Base-by-base conservation (phyloP, 2,888 invertebrate species). In the Gymnoscelis rufifasciata region DNA sequence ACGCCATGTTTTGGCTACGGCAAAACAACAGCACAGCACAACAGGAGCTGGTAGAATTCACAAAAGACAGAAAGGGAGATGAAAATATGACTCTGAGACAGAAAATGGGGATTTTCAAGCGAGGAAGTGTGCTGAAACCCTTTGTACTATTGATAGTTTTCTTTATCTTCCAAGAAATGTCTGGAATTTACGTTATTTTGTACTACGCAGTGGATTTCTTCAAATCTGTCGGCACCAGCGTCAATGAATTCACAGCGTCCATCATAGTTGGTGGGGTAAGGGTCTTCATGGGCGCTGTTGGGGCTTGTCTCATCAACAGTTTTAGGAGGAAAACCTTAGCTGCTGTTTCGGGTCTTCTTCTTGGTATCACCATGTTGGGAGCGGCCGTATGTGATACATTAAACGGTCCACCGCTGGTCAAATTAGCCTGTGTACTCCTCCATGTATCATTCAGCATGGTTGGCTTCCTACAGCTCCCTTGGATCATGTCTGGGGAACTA, bases 401-500 rank as follows among this genome's bases (percentile, higher is more conserved):
- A 46, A 76, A 91, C 13, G 88, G 88, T 8, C 83, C 83, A 1
- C 87, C 89, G 0, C 51, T 86, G 8, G 64, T 88, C 1, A 88
- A 87, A 15, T 65, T 93, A 2, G 79, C 91, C 0, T 92, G 93
- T 55, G 88, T 94, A 0, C 74, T 93, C 19, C 78, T 91, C 10
- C 93, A 93, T 67, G 93, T 94, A 0, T 91, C 91, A 0, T 92
- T 92, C 61, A 92, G 92, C 51, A 94, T 93, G 93, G 88, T 93
- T 1, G 93, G 93, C 0, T 93, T 92, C 71, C 72, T 93, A 0
- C 93, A 93, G 14, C 79, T 94, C 3, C 93, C 93, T 0, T 93
- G 93, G 93, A 91, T 93, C 19, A 91, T 94, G 90, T 93, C 92
- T 0, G 93, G 93, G 1, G 93, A 93, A 63, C 67, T 93, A 31